phyloP scores from a whole-genome alignment of 2,888 invertebrate species.

The Heliconius aoede region DNA sequence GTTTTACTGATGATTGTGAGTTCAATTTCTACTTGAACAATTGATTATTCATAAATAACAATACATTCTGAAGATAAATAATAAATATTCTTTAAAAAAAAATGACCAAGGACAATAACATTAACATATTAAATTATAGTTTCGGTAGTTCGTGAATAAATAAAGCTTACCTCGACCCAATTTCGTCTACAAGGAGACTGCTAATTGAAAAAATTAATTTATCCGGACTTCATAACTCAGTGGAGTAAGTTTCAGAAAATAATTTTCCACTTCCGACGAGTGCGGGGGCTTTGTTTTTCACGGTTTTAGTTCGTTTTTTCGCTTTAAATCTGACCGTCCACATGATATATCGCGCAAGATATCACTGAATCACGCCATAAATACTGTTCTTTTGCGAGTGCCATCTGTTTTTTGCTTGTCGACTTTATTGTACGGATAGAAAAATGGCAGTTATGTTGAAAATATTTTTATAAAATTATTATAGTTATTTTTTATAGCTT shows the following conservation, averaged over 20 bases:
- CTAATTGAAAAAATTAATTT: conserved; percentile 46
- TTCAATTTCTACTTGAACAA: too few species aligned
- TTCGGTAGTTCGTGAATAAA: conserved; percentile 21
- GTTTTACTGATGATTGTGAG: too few species aligned
- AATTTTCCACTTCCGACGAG: conserved; percentile 44
- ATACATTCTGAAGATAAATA: too few species aligned
- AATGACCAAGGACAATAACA: not conserved
- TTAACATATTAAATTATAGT: conserved; percentile 25
- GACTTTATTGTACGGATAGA: conserved; percentile 10
- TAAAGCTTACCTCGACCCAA: conserved; percentile 37
- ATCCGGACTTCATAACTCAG: conserved; percentile 43
- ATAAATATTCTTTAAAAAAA: too few species aligned
- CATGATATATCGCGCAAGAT: conserved; percentile 26
- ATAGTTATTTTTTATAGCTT: too few species aligned
- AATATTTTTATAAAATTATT: conserved; percentile 6
- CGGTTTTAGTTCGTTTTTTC: conserved; percentile 27
- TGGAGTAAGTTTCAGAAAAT: conserved; percentile 42
- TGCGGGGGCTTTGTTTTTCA: conserved; percentile 41
- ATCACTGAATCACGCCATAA: conserved; percentile 22
- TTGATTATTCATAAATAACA: too few species aligned
- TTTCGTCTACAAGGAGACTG: conserved; percentile 38
- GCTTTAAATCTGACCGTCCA: conserved; percentile 26
- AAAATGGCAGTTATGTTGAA: not conserved
- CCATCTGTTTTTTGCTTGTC: conserved; percentile 26
- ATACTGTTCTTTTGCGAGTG: conserved; percentile 20